Conservation (phyloP, 2,113 vertebrate genomes). For the Varanus salvator region DNA sequence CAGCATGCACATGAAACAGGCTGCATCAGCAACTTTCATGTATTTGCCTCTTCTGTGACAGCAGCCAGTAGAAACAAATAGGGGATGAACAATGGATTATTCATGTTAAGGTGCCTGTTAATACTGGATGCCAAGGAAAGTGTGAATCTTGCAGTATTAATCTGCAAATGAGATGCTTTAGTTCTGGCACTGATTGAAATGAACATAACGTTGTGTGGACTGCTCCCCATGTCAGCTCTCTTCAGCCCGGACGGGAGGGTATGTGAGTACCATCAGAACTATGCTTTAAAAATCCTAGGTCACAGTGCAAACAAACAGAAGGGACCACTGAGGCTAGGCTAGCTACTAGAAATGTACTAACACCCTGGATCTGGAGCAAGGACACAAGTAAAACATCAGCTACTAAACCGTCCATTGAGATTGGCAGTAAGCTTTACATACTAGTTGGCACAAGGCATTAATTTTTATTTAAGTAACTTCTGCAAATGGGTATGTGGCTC, state of each 20-base stretch:
- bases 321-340: neutral
- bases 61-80: slow-evolving; percentile 38
- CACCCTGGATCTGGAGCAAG: neutral
- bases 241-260: neutral
- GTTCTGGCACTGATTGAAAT: slow-evolving; percentile 7
- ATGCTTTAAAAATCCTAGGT: neutral
- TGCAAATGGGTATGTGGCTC: neutral
- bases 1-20: slow-evolving; percentile 14
- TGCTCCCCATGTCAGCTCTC: too few species aligned
- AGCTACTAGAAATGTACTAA: neutral
- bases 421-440: neutral
- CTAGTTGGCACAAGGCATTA: neutral
- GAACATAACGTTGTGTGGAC: neutral
- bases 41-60: slow-evolving; percentile 39
- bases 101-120: slow-evolving; percentile 57
- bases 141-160: slow-evolving; percentile 67
- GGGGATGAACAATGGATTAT: slow-evolving; percentile 44
- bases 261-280: neutral
- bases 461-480: slow-evolving; percentile 6
- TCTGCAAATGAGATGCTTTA: slow-evolving; percentile 47
- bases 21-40: slow-evolving; percentile 54
- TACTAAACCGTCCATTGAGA: neutral
- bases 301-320: neutral
- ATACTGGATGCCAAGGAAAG: slow-evolving; percentile 58
- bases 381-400: neutral